phyloP scores from a whole-genome alignment of 1,140 invertebrate genomes.

The Lucilia sericata region DNA sequence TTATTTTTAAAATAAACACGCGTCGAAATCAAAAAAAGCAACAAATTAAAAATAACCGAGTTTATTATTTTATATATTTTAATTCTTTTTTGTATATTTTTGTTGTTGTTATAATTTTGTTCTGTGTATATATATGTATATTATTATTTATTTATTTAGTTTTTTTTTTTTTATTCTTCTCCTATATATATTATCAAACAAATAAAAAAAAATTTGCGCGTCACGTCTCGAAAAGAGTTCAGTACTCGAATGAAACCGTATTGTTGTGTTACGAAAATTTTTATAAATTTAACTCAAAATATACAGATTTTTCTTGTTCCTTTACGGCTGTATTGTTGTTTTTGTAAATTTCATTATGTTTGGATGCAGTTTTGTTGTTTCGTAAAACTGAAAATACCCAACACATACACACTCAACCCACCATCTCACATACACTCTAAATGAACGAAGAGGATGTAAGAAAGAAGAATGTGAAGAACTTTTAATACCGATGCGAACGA shows the following conservation, averaged over 20 bases:
- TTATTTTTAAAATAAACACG: slow-evolving; percentile 27
- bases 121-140: slow-evolving; percentile 7
- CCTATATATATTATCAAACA: not conserved
- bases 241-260: slow-evolving; percentile 42
- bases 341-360: not conserved
- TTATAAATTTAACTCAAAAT: slow-evolving; percentile 40
- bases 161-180: not conserved
- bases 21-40: not conserved
- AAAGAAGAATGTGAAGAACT: not conserved
- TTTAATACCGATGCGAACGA: not conserved
- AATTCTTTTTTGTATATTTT: not conserved
- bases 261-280: slow-evolving; percentile 37
- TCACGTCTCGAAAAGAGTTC: slow-evolving; percentile 41
- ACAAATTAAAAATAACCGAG: slow-evolving; percentile 21
- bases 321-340: not conserved
- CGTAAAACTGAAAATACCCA: too few species aligned
- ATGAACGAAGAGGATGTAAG: not conserved
- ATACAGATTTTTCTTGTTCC: slow-evolving; percentile 7
- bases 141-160: slow-evolving; percentile 26
- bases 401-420: too few species aligned
- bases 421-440: too few species aligned
- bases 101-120: not conserved
- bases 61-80: slow-evolving; percentile 30
- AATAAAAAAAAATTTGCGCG: slow-evolving; percentile 32
- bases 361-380: not conserved